phyloP scores from a whole-genome alignment of 2,113 vertebrate species.

The Herpetotheres cachinnans region DNA sequence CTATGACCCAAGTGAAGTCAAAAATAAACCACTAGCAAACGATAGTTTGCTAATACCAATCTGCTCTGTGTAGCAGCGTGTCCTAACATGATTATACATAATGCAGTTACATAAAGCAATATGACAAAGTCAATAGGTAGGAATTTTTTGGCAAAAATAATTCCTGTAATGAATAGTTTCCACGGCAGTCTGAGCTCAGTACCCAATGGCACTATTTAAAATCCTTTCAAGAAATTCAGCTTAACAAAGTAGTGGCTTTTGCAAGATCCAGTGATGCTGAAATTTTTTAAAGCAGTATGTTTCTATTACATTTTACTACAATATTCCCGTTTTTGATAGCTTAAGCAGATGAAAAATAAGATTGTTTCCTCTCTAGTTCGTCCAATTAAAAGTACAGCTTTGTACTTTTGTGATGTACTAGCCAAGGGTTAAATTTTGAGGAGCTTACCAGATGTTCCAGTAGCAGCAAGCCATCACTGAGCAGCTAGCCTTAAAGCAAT shows the following conservation, averaged over 20 bases:
- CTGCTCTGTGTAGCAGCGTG: background rate
- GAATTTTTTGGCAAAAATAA: background rate
- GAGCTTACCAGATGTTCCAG: background rate
- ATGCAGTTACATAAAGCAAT: background rate
- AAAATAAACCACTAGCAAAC: too few relatives aligned
- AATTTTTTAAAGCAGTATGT: background rate
- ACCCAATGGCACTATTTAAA: background rate
- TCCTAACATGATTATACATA: background rate
- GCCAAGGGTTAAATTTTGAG: background rate
- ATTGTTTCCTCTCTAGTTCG: background rate
- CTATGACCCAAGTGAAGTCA: background rate
- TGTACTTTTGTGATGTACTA: background rate
- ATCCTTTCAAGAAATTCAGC: background rate
- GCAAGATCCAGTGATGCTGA: background rate
- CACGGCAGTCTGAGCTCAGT: background rate
- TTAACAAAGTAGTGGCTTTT: background rate
- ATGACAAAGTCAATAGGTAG: background rate
- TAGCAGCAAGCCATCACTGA: background rate
- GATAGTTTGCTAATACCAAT: background rate
- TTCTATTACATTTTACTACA: background rate
- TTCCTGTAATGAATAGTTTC: background rate
- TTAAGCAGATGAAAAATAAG: background rate
- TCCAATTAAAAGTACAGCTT: background rate
- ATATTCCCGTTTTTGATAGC: background rate
- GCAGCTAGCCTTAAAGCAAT: background rate